A percentile compares a stretch with the other conserved stretches of the same genome.
phyloP scores from a whole-genome alignment of 2,113 vertebrate genomes.

The Syrmaticus mikado region DNA sequence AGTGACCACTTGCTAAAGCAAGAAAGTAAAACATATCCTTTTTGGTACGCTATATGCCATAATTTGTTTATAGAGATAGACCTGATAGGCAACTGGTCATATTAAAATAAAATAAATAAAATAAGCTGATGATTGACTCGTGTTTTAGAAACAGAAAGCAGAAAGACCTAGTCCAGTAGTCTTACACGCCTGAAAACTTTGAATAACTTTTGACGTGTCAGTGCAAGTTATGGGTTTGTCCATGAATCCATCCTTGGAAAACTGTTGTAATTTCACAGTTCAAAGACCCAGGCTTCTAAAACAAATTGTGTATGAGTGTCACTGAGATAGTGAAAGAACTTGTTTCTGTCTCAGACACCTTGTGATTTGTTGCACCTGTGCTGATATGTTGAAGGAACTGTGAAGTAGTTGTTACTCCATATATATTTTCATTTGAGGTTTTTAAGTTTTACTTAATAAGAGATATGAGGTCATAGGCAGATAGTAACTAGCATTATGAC shows the following conservation, averaged over 20 bases:
- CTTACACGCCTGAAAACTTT: not conserved
- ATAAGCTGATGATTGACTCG: not conserved
- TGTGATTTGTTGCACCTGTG: not conserved
- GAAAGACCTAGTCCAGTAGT: not conserved
- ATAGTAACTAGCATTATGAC: not conserved
- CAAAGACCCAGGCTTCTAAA: slow-evolving; percentile 18
- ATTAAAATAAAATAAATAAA: slow-evolving; percentile 28
- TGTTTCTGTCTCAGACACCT: not conserved
- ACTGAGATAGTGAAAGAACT: not conserved
- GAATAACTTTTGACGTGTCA: not conserved
- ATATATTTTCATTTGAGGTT: not conserved
- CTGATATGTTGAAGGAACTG: not conserved
- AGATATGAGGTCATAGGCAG: not conserved
- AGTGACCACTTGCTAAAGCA: not conserved
- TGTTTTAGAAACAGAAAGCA: not conserved
- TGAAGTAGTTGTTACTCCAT: not conserved
- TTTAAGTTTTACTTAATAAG: not conserved
- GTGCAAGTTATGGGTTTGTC: slow-evolving; percentile 1
- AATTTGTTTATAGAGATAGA: not conserved
- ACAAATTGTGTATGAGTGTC: not conserved
- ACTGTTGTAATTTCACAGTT: slow-evolving; percentile 12
- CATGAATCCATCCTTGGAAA: slow-evolving; percentile 2
- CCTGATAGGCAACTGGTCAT: not conserved
- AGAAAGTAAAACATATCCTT: not conserved
- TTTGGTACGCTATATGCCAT: not conserved